Evolutionary conservation across 2,888 invertebrate species (phyloP), one percentile per base, ranked within the genome.

Genomic region (Zonitis immaculata): DNA sequence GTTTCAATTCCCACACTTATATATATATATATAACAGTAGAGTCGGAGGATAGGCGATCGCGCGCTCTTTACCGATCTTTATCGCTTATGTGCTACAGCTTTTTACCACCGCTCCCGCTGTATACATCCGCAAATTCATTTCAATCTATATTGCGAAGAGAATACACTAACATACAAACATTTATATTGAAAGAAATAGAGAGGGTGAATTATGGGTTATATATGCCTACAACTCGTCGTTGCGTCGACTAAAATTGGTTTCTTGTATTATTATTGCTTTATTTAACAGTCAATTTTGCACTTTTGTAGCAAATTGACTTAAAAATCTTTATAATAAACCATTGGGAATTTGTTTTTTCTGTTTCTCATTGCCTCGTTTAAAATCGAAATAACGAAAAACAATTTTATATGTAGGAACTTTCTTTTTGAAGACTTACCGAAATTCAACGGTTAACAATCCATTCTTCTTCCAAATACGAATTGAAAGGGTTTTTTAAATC

Each of bases 1-100:
- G 72, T 63, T 69, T 64, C 59, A 66, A 67, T 76, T 75, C 76
- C 73, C 76, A 76, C 75, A 76, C 73, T 73, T 73, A 72, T 70
- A n/a, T n/a, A n/a, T n/a, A n/a, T n/a, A n/a, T n/a, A n/a, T n/a
- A 69, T 68, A 65, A 64, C 68, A 67, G 69, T 66, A 66, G 67
- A 58, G 60, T n/a, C n/a, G n/a, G n/a, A n/a, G n/a, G n/a, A n/a
- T n/a, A n/a, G n/a, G n/a, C n/a, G 58, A 68, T 66, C 63, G 65
- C 63, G 32, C 30, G 64, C 63, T 66, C 66, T 64, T 59, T 60
- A 59, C 63, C 60, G 66, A 62, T 67, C 65, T 67, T 63, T 64
- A 64, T 63, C 63, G 66, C 65, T 68, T 66, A 66, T 63, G 58
- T n/a, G n/a, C n/a, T n/a, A n/a, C 62, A 60, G 62, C 63, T 66